These are phyloP conservation scores for Antheraea pernyi DNA, from an alignment of 1,140 invertebrate genomes.

Conservation along the genomic window DNA sequence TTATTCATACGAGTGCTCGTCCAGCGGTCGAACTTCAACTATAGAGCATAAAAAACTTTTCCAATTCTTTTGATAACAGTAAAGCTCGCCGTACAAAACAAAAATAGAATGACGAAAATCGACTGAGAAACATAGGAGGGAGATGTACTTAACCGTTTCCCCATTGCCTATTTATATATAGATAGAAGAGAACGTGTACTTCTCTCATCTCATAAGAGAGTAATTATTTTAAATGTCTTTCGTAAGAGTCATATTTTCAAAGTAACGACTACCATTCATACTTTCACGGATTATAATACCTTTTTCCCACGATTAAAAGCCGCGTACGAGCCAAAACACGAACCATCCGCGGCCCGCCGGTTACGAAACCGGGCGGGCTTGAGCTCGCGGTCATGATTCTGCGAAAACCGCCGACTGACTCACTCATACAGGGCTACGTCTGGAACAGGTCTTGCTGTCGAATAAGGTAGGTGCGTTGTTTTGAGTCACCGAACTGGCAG, in stretches of 20 bases:
- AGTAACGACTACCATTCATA: slow-evolving; percentile 6
- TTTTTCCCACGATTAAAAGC: slow-evolving; percentile 31
- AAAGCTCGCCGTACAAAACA: no score
- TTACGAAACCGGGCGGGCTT: background rate
- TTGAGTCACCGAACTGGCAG: slow-evolving; percentile 29
- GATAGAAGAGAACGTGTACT: no score
- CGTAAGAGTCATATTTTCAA: background rate
- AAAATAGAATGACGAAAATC: no score
- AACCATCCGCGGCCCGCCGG: slow-evolving; percentile 20
- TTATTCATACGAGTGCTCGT: no score
- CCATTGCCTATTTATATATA: no score
- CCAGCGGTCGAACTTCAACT: no score
- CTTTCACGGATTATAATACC: slow-evolving; percentile 18
- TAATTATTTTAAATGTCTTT: background rate
- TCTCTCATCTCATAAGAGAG: no score
- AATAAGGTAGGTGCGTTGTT: slow-evolving; percentile 21
- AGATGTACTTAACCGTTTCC: no score
- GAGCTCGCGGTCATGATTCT: slow-evolving; percentile 43
- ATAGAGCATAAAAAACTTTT: no score
- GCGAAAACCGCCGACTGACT: slow-evolving; percentile 62
- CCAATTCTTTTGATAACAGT: no score
- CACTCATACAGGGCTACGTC: slow-evolving; percentile 42
- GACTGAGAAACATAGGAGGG: no score
- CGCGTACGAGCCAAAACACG: slow-evolving; percentile 19
- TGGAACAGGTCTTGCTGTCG: slow-evolving; percentile 49